Evolutionary conservation across 2,797 vertebrate genomes (phyloP).

Genomic region (Neopelma chrysocephalum): DNA sequence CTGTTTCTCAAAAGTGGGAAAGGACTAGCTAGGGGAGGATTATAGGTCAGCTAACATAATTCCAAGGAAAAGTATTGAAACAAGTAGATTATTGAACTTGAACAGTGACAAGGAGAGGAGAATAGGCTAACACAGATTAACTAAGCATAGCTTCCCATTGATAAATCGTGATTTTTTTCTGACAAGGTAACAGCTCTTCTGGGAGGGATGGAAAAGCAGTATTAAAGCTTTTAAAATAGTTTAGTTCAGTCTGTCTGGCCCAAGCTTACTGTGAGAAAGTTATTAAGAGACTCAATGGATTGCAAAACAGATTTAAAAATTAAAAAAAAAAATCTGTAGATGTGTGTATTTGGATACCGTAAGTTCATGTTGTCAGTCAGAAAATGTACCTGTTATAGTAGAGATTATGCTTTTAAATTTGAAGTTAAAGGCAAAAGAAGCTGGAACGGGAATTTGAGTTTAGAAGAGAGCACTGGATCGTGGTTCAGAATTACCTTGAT

Average conservation of each 20-base stretch:
- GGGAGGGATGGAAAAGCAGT: neutral
- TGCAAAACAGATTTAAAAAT: neutral
- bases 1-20: neutral
- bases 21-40: neutral
- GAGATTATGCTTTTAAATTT: neutral
- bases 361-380: neutral
- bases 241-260: neutral
- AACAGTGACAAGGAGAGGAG: neutral
- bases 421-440: neutral
- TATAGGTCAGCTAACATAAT: neutral
- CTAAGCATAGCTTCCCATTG: neutral
- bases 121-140: neutral
- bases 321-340: neutral
- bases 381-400: neutral
- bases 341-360: neutral
- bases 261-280: neutral
- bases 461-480: neutral
- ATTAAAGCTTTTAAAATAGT: neutral
- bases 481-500: neutral
- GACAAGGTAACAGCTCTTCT: neutral
- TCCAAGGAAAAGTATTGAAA: neutral
- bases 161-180: neutral
- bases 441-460: neutral
- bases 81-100: neutral
- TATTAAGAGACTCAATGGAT: neutral